Evolutionary conservation across 2,113 vertebrate genomes (phyloP), one percentile per base, ranked within the genome.

Genomic region (Sinocyclocheilus anophthalmus): DNA sequence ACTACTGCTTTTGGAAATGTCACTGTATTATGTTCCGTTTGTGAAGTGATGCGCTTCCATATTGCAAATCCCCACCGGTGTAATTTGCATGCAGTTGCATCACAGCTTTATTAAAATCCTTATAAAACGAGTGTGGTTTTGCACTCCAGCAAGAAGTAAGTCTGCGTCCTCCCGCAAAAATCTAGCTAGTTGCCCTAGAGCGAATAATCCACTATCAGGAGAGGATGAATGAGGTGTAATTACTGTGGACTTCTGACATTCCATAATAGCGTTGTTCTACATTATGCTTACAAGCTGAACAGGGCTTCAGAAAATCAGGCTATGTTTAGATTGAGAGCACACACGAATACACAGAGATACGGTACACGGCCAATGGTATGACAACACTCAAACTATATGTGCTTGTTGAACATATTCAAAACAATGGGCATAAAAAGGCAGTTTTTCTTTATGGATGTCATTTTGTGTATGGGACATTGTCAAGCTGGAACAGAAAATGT

Each of bases 181-280:
- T 53, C 63, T 45, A 55, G 81, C 30, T 4, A 14, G 81, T 45
- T n/a, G 81, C 81, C 26, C 20, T 37, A 37, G 26, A 70, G 65
- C 5, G 26, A 83, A 50, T 53, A 83, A 83, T 83, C 81, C 45
- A 53, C 55, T 83, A 70, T 83, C 45, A 53, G 45, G 26, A 53
- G 22, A 70, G 65, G 45, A 83, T 70, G 42, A 50, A 83, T 37
- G 81, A 83, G 45, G 65, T 55, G 26, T 70, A 83, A 83, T 83
- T 83, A 83, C 63, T 53, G 42, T 70, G 30, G 45, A 67, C 50
- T 59, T 55, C 37, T 73, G n/a, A 85, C 78, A 76, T 80, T 42
- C 76, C 39, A 65, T 87, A 84, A 84, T 79, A 80, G 16, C 20
- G 8, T 24, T 70, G 59, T 16, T 76, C 84, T n/a, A 30, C 84